Evolutionary conservation across 2,888 invertebrate genomes (phyloP).

Genomic region (Troides helena): DNA sequence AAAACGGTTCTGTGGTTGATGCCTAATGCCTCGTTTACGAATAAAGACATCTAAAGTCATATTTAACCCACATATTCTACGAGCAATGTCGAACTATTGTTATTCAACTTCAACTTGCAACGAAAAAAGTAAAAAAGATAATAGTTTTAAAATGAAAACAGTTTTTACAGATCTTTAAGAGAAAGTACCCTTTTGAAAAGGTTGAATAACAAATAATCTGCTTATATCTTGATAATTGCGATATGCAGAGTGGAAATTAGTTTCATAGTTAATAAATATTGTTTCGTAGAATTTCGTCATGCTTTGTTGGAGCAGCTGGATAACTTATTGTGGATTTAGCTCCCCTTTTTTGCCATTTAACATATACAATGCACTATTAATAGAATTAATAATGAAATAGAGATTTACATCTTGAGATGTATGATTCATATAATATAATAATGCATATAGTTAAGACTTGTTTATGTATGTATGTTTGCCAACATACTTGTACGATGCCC

Average conservation of each 20-base stretch:
- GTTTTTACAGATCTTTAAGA: not conserved
- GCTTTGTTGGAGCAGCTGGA: not conserved
- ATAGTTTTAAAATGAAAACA: not conserved
- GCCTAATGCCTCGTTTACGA: constrained; percentile 6
- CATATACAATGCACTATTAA: not conserved
- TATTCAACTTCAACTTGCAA: constrained; percentile 10
- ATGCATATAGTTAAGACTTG: too few species aligned
- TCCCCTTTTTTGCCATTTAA: not conserved
- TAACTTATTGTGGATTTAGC: not conserved
- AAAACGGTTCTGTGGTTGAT: constrained; percentile 24
- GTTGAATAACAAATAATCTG: too few species aligned
- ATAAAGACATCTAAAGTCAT: constrained; percentile 3
- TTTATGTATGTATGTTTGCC: too few species aligned
- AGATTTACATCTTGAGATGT: not conserved
- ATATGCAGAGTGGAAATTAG: not conserved
- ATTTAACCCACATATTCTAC: constrained; percentile 11
- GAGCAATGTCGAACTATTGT: constrained; percentile 2
- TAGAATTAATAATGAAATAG: not conserved
- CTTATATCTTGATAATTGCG: not conserved
- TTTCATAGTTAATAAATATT: not conserved
- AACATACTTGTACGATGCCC: too few species aligned
- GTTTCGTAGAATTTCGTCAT: not conserved
- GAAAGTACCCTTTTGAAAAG: not conserved
- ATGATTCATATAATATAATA: too few species aligned
- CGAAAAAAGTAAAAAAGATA: not conserved